Percentiles rank a stretch among this genome's conserved stretches.
Conservation (phyloP, 1,140 invertebrate species). For the Oscheius sp. region DNA sequence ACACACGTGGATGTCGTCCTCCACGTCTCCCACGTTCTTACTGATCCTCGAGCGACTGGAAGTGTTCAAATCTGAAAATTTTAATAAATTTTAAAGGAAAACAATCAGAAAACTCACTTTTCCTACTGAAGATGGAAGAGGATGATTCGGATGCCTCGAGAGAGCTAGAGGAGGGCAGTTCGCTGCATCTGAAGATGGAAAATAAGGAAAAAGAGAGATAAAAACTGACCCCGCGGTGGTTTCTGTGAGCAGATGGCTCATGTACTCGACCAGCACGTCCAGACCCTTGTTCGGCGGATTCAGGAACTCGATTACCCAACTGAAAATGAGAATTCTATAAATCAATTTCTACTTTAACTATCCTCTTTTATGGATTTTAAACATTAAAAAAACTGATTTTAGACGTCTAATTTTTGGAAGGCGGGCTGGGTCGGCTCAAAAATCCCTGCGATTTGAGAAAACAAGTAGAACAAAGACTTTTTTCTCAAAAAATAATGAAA, state of each 20-base stretch:
- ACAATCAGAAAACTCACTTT: neutral
- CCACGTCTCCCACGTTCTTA: slow-evolving; percentile 76
- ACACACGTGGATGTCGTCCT: slow-evolving; percentile 97
- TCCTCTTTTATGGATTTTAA: too few relatives aligned
- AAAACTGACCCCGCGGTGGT: slow-evolving; percentile 1
- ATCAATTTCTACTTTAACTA: neutral
- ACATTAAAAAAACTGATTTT: neutral
- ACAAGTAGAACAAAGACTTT: neutral
- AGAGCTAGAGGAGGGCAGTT: neutral
- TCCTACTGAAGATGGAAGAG: neutral
- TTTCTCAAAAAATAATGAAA: neutral
- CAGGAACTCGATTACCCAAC: slow-evolving; percentile 94
- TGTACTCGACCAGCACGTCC: slow-evolving; percentile 92
- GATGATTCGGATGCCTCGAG: neutral
- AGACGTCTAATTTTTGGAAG: too few relatives aligned
- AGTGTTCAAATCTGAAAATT: slow-evolving; percentile 19
- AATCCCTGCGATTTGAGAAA: neutral
- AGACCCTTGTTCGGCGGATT: slow-evolving; percentile 91
- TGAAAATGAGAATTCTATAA: slow-evolving; percentile 2
- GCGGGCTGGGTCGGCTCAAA: neutral
- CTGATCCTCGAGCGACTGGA: slow-evolving; percentile 18
- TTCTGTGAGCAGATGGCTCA: slow-evolving; percentile 38
- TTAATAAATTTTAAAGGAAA: neutral
- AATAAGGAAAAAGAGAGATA: too few relatives aligned
- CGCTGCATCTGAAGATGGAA: too few relatives aligned